phyloP scores from a whole-genome alignment of 2,797 vertebrate genomes.

The Poeciliopsis gracilis region DNA sequence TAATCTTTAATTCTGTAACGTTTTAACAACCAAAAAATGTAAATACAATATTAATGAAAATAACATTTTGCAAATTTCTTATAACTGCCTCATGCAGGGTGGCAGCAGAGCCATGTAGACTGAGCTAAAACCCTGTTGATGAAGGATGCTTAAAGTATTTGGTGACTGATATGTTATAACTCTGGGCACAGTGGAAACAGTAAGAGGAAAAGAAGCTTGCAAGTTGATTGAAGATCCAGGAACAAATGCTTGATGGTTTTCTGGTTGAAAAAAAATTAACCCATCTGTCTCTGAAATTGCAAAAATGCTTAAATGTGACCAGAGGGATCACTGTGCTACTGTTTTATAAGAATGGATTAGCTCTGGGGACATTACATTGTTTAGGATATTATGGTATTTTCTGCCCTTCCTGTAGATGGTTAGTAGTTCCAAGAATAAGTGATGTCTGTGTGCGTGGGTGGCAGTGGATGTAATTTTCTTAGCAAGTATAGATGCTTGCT shows the following conservation, averaged over 20 bases:
- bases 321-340: neutral
- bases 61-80: neutral
- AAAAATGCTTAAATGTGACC: slow-evolving; percentile 8
- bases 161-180: neutral
- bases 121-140: neutral
- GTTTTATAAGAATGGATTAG: neutral
- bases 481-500: neutral
- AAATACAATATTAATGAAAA: neutral
- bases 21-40: neutral
- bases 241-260: slow-evolving; percentile 2
- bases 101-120: neutral
- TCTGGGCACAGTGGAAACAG: neutral
- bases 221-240: neutral
- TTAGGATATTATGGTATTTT: neutral
- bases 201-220: neutral
- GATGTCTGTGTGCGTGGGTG: neutral
- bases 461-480: neutral
- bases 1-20: neutral
- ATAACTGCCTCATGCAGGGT: neutral
- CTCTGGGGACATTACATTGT: slow-evolving; percentile 5
- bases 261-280: neutral
- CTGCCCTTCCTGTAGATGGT: neutral
- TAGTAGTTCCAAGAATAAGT: neutral
- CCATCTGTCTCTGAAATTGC: slow-evolving; percentile 8
- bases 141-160: neutral